Conservation (phyloP, 2,113 vertebrate genomes). For the Sylvilagus bachmani region DNA sequence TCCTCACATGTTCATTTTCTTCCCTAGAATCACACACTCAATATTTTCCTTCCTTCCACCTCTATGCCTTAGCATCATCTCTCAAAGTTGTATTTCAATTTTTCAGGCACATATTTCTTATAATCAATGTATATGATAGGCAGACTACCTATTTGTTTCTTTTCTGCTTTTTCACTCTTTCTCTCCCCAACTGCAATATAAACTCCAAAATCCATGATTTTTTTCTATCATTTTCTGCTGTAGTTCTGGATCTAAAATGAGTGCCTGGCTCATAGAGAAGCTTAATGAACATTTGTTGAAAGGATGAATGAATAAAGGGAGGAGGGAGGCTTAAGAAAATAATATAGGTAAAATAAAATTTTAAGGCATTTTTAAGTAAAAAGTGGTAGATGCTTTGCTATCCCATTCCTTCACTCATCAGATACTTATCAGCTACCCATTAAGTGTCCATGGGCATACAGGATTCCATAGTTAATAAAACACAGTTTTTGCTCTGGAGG, state of each 20-base stretch:
- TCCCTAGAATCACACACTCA: background rate
- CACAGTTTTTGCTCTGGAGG: background rate
- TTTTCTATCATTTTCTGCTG: background rate
- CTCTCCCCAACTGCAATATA: background rate
- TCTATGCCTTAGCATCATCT: background rate
- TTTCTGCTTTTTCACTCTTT: background rate
- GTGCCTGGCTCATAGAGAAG: background rate
- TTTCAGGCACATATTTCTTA: background rate
- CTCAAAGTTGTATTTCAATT: background rate
- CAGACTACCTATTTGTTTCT: background rate
- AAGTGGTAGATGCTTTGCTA: background rate
- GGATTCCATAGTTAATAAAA: background rate
- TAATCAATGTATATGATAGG: background rate
- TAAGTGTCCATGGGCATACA: fast-evolving
- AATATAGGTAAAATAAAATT: background rate
- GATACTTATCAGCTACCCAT: background rate
- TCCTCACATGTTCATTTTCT: background rate
- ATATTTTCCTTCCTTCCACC: background rate
- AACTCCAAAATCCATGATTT: background rate
- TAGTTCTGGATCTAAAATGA: background rate
- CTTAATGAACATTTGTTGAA: background rate
- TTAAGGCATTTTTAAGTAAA: background rate
- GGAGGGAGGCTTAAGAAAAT: background rate
- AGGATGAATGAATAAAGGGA: background rate
- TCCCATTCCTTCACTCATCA: background rate